These are phyloP conservation scores for Pluvialis apricaria DNA, from an alignment of 2,113 vertebrate species.

Conservation along the genomic window DNA sequence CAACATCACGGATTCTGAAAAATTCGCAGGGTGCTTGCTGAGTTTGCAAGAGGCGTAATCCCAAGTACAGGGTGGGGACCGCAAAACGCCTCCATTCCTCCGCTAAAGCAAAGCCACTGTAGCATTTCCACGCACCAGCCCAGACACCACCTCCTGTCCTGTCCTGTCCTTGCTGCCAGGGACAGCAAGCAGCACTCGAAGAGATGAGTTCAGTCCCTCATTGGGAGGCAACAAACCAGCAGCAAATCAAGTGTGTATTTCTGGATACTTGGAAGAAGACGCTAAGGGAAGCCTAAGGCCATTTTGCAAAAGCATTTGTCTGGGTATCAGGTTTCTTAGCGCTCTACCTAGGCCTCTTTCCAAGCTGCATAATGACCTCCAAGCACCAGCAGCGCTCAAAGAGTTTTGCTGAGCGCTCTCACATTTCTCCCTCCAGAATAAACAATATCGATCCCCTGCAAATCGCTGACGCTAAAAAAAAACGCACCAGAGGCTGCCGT, in stretches of 20 bases:
- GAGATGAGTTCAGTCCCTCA: neutral
- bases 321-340: neutral
- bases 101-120: neutral
- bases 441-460: neutral
- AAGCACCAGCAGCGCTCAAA: neutral
- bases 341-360: neutral
- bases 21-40: accelerated
- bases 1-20: neutral
- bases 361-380: neutral
- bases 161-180: neutral
- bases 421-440: neutral
- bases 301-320: neutral
- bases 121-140: neutral
- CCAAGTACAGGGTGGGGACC: neutral
- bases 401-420: neutral
- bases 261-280: neutral
- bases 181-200: neutral
- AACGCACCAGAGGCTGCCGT: neutral
- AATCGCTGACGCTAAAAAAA: neutral
- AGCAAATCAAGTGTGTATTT: neutral
- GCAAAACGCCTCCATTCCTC: neutral
- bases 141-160: neutral
- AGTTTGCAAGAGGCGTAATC: neutral
- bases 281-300: neutral
- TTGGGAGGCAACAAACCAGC: neutral